phyloP scores from a whole-genome alignment of 92 coral and sea anemone genomes.

The Palythoa grandis region DNA sequence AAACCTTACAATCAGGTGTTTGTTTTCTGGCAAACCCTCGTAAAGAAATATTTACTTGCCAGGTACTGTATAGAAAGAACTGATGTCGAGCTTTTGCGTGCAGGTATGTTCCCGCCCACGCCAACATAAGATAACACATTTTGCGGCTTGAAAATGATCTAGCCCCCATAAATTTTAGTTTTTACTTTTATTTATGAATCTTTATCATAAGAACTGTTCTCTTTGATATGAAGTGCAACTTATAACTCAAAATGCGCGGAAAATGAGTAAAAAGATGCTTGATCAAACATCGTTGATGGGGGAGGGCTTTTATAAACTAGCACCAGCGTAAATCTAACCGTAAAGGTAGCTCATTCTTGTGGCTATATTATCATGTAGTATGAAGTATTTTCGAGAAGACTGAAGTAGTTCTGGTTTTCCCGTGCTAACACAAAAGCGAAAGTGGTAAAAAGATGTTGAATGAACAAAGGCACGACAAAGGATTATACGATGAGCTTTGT shows the following conservation, averaged over 20 bases:
- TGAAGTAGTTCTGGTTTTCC: neutral
- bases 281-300: neutral
- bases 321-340: slow-evolving; percentile 13
- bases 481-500: neutral
- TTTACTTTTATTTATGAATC: neutral
- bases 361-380: neutral
- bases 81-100: neutral
- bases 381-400: neutral
- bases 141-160: neutral
- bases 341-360: slow-evolving; percentile 4
- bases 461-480: slow-evolving; percentile 30
- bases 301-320: slow-evolving; percentile 17
- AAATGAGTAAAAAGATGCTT: neutral
- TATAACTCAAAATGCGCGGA: neutral
- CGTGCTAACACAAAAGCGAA: slow-evolving; percentile 15
- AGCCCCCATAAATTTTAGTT: neutral
- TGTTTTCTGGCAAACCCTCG: slow-evolving; percentile 14
- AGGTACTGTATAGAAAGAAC: slow-evolving; percentile 18
- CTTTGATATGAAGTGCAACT: neutral
- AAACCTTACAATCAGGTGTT: neutral
- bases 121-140: neutral
- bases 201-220: neutral
- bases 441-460: neutral
- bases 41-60: slow-evolving; percentile 2
- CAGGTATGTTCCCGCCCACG: slow-evolving; percentile 24